Evolutionary conservation across 2,113 vertebrate species (phyloP).

Genomic region (Pelodiscus sinensis): DNA sequence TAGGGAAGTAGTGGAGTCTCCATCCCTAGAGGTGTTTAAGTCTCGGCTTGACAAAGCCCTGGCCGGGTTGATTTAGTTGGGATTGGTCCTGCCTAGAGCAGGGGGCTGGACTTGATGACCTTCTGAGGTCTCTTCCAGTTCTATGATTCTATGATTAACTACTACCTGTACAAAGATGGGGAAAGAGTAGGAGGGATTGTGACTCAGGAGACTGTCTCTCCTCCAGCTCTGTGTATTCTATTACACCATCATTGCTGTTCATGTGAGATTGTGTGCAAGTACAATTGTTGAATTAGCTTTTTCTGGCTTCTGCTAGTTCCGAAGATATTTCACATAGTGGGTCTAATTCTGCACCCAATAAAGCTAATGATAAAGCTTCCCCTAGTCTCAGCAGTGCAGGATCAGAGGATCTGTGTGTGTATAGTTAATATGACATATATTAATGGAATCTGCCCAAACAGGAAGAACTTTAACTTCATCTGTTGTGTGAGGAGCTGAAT

Average conservation of each 20-base stretch:
- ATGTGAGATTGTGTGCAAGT: neutral
- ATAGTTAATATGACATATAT: neutral
- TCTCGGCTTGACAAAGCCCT: too few relatives aligned
- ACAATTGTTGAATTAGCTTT: neutral
- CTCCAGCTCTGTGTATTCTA: neutral
- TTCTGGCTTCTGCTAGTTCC: neutral
- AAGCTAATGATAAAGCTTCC: neutral
- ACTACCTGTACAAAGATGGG: neutral
- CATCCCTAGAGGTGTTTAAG: too few relatives aligned
- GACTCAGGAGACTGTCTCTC: neutral
- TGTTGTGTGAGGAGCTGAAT: neutral
- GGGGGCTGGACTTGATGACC: too few relatives aligned
- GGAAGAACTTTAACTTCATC: neutral
- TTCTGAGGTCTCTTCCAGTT: too few relatives aligned
- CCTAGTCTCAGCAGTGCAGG: neutral
- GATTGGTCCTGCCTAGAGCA: too few relatives aligned
- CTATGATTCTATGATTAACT: neutral
- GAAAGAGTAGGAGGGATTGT: constrained; percentile 3
- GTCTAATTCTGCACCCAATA: neutral
- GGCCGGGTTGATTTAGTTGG: too few relatives aligned
- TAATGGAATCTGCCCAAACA: neutral
- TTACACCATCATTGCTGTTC: neutral
- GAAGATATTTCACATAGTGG: neutral
- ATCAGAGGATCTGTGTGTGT: neutral
- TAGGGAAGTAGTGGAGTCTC: too few relatives aligned